Evolutionary conservation across 64 coral and sea anemone species (phyloP).

Genomic region (Montipora cactus): DNA sequence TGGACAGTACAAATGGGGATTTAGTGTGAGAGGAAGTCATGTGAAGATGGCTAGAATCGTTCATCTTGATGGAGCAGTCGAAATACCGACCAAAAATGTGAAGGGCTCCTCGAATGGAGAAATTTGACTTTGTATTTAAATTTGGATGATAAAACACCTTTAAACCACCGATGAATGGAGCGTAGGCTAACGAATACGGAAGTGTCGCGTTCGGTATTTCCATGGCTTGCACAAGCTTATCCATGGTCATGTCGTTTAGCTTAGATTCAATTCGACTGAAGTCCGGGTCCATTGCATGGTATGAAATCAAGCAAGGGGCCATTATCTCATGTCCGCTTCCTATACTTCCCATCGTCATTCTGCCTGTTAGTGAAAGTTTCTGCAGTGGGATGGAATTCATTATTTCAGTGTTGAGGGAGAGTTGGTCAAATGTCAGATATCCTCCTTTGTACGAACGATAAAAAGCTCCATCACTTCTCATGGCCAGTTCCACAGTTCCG

Average conservation of each 20-base stretch:
- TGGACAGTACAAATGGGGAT: conserved; percentile 71
- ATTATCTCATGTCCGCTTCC: conserved; percentile 58
- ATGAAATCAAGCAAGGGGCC: conserved; percentile 60
- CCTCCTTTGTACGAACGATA: conserved; percentile 82
- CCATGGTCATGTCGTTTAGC: conserved; percentile 72
- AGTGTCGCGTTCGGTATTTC: conserved; percentile 61
- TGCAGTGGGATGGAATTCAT: conserved; percentile 78
- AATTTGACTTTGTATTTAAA: conserved; percentile 19
- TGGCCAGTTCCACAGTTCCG: conserved; percentile 66
- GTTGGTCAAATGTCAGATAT: conserved; percentile 75
- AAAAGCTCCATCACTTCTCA: conserved; percentile 79
- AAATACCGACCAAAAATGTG: conserved; percentile 71
- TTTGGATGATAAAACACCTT: conserved; percentile 46
- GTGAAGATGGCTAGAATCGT: conserved; percentile 28
- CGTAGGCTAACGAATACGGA: conserved; percentile 59
- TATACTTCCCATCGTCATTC: conserved; percentile 73
- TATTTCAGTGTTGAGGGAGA: conserved; percentile 67
- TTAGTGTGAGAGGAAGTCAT: conserved; percentile 32
- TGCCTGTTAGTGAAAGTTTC: conserved; percentile 66
- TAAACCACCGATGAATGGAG: conserved; percentile 55
- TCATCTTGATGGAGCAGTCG: conserved; percentile 49
- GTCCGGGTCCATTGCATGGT: conserved; percentile 58
- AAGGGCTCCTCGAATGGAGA: conserved; percentile 45
- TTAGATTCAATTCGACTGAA: conserved; percentile 77
- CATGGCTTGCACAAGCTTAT: conserved; percentile 73